phyloP scores from a whole-genome alignment of 2,797 vertebrate species.

The Gymnoscopelus braueri region DNA sequence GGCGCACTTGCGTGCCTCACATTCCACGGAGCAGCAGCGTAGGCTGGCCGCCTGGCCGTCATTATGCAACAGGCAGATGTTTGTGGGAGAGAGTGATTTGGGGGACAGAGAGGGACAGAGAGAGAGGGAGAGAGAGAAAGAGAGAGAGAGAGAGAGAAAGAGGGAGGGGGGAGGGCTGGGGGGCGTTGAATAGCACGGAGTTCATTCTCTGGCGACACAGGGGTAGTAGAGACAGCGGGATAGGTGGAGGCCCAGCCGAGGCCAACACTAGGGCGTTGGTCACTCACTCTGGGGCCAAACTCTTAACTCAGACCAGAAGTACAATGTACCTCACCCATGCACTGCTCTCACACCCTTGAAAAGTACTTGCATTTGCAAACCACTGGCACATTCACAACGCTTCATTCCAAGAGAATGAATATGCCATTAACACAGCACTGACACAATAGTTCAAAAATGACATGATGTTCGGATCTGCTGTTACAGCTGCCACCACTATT shows the following conservation, averaged over 20 bases:
- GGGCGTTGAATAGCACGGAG: constrained; percentile 46
- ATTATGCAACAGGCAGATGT: constrained; percentile 82
- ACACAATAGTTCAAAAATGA: background rate
- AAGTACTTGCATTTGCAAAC: constrained; percentile 1
- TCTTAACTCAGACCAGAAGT: constrained; percentile 24
- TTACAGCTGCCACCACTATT: background rate
- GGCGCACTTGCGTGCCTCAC: constrained; percentile 65
- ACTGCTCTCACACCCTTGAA: constrained; percentile 29
- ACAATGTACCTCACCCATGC: background rate
- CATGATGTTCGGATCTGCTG: constrained; percentile 11
- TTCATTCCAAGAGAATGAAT: background rate
- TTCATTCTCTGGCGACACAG: constrained; percentile 51
- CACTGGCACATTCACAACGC: constrained; percentile 13
- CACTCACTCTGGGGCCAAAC: constrained; percentile 47
- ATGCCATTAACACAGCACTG: background rate
- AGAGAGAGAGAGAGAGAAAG: constrained; percentile 18
- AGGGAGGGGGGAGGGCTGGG: constrained; percentile 21
- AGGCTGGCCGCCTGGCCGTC: constrained; percentile 62
- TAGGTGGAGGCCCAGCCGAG: constrained; percentile 61
- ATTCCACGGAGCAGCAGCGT: constrained; percentile 72
- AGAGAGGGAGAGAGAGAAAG: constrained; percentile 24
- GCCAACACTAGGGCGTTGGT: constrained; percentile 57
- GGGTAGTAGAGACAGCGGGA: constrained; percentile 59
- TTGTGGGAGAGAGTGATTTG: constrained; percentile 60
- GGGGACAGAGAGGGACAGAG: constrained; percentile 18